A percentile compares a stretch with the other conserved stretches of the same genome.
Conservation (phyloP, 2,888 invertebrate species). For the Caenorhabditis uteleia region DNA sequence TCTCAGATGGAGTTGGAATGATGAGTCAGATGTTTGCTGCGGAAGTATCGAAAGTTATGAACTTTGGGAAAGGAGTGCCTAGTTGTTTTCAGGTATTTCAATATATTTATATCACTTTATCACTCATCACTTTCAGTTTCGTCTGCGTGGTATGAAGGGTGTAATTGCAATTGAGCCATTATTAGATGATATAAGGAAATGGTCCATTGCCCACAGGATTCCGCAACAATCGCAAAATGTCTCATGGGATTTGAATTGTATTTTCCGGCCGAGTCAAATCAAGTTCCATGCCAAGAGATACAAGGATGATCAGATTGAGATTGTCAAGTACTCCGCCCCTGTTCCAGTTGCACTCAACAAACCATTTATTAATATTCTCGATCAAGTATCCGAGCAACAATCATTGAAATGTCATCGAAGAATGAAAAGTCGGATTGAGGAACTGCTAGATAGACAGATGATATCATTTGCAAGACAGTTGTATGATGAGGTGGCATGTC, state of each 20-base stretch:
- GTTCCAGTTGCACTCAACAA: slow-evolving; percentile 65
- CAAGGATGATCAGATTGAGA: slow-evolving; percentile 53
- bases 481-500: slow-evolving; percentile 53
- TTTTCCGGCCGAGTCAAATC: slow-evolving; percentile 40
- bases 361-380: slow-evolving; percentile 69
- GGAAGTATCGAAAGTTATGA: slow-evolving; percentile 5
- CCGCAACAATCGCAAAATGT: slow-evolving; percentile 7
- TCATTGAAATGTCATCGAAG: slow-evolving; percentile 45
- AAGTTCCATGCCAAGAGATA: too few species aligned
- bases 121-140: too few species aligned
- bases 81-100: slow-evolving; percentile 25
- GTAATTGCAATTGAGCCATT: slow-evolving; percentile 59
- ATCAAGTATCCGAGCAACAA: slow-evolving; percentile 58
- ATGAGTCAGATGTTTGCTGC: slow-evolving; percentile 37
- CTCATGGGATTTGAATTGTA: slow-evolving; percentile 30
- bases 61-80: slow-evolving; percentile 8
- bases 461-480: slow-evolving; percentile 44
- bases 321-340: slow-evolving; percentile 63
- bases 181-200: slow-evolving; percentile 48
- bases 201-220: slow-evolving; percentile 21
- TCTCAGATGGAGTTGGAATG: slow-evolving; percentile 61
- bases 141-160: slow-evolving; percentile 67
- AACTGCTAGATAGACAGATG: slow-evolving; percentile 60
- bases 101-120: slow-evolving; percentile 1
- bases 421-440: slow-evolving; percentile 55